Base-by-base conservation (phyloP, 2,797 vertebrate species). In the Decapterus maruadsi region DNA sequence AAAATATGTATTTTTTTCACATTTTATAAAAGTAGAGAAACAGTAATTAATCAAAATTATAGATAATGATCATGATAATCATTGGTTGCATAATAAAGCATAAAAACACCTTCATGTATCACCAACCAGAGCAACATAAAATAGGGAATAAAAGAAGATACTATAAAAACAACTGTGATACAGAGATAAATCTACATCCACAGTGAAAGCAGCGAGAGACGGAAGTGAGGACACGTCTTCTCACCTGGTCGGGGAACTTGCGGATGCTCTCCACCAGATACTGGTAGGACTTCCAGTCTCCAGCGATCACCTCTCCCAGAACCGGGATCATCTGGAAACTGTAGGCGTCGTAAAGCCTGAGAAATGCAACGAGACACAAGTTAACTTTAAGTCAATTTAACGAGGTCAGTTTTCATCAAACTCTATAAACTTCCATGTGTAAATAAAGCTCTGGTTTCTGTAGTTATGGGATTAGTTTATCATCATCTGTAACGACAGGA, bases 311-410 rank as follows among this genome's bases (percentile, higher is more conserved):
- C 77, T 99, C 97, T 9, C 98, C 98, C 68, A 99, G 84, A 57
- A 98, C 98, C 50, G 98, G 98, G 80, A 99, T 99, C 81, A 99
- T 89, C 90, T 99, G 97, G 91, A 99, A 99, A 85, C 98, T 99
- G 88, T 99, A 99, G 0, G 96, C 81, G 51, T 99, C 97, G 40
- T 99, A 99, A 34, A 99, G 92, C 80, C 97, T 99, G 90, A 1
- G 57, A 90, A 75, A 86, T 0, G 12, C 0, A 45, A 59, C 40
- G 10, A 2, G 46, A 43, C 1, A 43, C 1, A 58, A 10, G 19
- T 77, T 42, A 74, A 42, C 9, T 36, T 46, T 54, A 13, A 31
- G 14, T 9, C 1, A 17, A 46, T 34, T 34, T 6, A 34, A 34
- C 6, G 31, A 34, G 31, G 31, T 34, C 31, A 34, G 20, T 56